Evolutionary conservation across 2,113 vertebrate species (phyloP).

Genomic region (Anser brachyrhynchus): DNA sequence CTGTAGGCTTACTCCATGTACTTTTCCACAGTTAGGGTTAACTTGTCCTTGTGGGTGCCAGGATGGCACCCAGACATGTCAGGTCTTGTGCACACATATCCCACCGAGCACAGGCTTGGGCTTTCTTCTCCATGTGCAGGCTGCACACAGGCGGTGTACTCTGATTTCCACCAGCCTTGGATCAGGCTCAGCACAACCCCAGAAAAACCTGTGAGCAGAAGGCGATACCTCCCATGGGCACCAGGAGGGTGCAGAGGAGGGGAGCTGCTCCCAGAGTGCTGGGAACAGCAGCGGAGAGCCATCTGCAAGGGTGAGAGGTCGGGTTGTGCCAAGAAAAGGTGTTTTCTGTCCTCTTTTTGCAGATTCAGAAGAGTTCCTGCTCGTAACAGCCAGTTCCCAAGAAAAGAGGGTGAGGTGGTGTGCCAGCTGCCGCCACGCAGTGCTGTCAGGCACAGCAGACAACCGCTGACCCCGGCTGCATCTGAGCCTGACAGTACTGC

Average conservation of each 20-base stretch:
- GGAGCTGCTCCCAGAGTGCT: neutral
- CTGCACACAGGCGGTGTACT: fast-evolving
- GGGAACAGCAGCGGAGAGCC: neutral
- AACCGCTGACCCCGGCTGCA: neutral
- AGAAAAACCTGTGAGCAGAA: neutral
- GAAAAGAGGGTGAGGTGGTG: neutral
- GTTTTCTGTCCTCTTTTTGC: neutral
- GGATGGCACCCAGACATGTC: neutral
- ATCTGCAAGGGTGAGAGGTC: neutral
- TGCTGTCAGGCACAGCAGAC: neutral
- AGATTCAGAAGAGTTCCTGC: neutral
- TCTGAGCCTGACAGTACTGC: neutral
- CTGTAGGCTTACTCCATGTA: neutral
- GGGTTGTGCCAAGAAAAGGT: neutral
- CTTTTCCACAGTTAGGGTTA: neutral
- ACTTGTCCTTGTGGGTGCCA: neutral
- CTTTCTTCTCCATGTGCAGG: neutral
- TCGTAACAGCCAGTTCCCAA: neutral
- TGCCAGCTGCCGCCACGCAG: neutral
- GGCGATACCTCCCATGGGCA: neutral
- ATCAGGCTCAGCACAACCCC: neutral
- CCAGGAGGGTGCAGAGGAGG: neutral
- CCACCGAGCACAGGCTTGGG: neutral
- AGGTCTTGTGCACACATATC: neutral
- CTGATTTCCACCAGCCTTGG: neutral